A percentile compares a stretch with the other conserved stretches of the same genome.
These are phyloP conservation scores for Gymnogyps californianus DNA, from an alignment of 2,113 vertebrate genomes.

Conservation along the genomic window DNA sequence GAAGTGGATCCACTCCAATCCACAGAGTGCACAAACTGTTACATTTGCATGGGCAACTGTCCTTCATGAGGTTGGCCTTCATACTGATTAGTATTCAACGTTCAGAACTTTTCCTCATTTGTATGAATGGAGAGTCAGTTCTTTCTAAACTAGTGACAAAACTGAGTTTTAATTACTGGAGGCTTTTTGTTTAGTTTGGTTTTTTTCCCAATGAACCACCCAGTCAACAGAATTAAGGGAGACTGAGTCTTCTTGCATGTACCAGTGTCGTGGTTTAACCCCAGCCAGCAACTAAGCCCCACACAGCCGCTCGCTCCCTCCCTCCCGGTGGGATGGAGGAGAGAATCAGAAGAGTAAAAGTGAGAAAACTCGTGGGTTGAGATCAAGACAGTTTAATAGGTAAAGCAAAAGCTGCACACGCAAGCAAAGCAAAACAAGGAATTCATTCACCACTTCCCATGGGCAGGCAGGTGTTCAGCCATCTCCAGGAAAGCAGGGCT, in stretches of 20 bases:
- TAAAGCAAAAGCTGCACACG: too few species aligned
- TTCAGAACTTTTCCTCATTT: background rate
- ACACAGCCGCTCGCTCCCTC: too few species aligned
- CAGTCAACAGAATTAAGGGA: background rate
- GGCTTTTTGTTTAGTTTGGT: background rate
- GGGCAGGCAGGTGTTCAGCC: too few species aligned
- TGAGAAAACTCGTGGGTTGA: too few species aligned
- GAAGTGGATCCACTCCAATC: background rate
- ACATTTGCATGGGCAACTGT: fast-evolving
- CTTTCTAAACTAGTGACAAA: background rate
- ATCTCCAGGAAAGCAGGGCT: too few species aligned
- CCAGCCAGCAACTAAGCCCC: too few species aligned
- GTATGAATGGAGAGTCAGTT: background rate
- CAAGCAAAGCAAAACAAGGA: too few species aligned
- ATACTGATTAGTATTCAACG: background rate
- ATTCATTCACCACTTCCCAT: too few species aligned
- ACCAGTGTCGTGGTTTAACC: too few species aligned
- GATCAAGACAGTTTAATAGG: too few species aligned
- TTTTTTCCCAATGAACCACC: background rate
- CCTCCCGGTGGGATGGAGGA: too few species aligned
- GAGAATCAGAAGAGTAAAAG: too few species aligned
- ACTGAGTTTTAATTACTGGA: background rate
- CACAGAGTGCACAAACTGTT: background rate
- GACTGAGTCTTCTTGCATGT: background rate
- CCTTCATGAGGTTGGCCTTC: background rate